Evolutionary conservation across 2,113 vertebrate genomes (phyloP), one percentile per base, ranked within the genome.

Genomic region (Turdus rufiventris): DNA sequence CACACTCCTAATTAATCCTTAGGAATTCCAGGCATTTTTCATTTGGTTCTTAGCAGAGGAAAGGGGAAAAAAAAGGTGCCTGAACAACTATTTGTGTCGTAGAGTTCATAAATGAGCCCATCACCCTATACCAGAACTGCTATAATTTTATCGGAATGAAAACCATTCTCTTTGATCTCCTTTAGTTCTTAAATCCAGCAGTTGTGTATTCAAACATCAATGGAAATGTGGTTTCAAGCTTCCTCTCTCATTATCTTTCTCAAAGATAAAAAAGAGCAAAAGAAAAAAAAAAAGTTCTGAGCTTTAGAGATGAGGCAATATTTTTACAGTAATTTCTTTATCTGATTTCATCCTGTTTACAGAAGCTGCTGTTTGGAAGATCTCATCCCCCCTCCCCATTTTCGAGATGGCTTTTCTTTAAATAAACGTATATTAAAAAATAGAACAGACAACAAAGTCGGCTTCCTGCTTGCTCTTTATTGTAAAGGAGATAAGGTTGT

Each of bases 121-220:
- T 97, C 97, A 96, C 97, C 97, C 95, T 97, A 97, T 96, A 97
- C 97, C 91, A 97, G 95, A 57, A 84, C 97, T 92, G 97, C 96
- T 97, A 91, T 98, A 98, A 99, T 98, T 98, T 98, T 98, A 98
- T 98, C 96, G 95, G 98, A 98, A 98, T 97, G 97, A 98, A 98
- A 98, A 96, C 96, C 95, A 66, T 96, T 98, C 96, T 97, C 98
- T 99, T 99, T 99, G 98, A 99, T 99, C 99, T 98, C 96, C 94
- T 97, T 98, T 97, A 98, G 97, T 98, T 98, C 98, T 98, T 98
- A 98, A 99, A 98, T 98, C 98, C 97, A 96, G 98, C 98, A 98
- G 98, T 99, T 98, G 98, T 98, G 98, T 98, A 98, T 98, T 98
- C 94, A 80, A 98, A 99, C 98, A 98, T 99, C 98, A 99, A 98